A percentile compares a stretch with the other conserved stretches of the same genome.
Evolutionary conservation across 2,113 vertebrate genomes (phyloP).

Genomic region (Onychostoma macrolepis): DNA sequence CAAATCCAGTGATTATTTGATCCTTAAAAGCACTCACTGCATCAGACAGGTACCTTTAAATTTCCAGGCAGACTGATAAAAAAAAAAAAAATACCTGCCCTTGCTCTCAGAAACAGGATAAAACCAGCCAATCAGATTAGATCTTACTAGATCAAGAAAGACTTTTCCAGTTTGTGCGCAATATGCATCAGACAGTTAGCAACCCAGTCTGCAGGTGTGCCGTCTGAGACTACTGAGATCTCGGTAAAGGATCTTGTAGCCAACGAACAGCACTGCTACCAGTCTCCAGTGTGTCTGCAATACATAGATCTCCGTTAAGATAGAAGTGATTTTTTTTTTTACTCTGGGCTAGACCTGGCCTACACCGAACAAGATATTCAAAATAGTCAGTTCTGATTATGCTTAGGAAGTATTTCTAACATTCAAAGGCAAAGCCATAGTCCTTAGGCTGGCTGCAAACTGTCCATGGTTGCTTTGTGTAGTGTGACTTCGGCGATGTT

Average conservation of each 20-base stretch:
- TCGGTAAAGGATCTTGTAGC: not conserved
- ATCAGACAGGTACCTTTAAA: not conserved
- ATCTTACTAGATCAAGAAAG: not conserved
- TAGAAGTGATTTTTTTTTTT: not conserved
- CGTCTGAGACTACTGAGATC: not conserved
- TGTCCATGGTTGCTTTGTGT: not conserved
- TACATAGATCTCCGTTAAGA: not conserved
- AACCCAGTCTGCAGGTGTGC: not conserved
- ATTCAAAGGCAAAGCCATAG: not conserved
- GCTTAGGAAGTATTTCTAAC: not conserved
- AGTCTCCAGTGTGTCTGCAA: not conserved
- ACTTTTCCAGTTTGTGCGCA: not conserved
- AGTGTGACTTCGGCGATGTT: not conserved
- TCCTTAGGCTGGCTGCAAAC: not conserved
- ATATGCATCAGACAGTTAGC: not conserved
- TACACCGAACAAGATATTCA: not conserved
- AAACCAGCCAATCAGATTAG: slow-evolving; percentile 19
- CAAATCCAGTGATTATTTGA: not conserved
- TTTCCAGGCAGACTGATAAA: not conserved
- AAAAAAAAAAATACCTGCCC: not conserved
- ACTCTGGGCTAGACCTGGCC: not conserved
- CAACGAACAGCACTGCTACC: not conserved
- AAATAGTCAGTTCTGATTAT: not conserved
- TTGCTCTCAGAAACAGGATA: not conserved
- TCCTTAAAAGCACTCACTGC: not conserved